phyloP scores from a whole-genome alignment of 2,113 vertebrate species.

The Nothobranchius kuhntae region DNA sequence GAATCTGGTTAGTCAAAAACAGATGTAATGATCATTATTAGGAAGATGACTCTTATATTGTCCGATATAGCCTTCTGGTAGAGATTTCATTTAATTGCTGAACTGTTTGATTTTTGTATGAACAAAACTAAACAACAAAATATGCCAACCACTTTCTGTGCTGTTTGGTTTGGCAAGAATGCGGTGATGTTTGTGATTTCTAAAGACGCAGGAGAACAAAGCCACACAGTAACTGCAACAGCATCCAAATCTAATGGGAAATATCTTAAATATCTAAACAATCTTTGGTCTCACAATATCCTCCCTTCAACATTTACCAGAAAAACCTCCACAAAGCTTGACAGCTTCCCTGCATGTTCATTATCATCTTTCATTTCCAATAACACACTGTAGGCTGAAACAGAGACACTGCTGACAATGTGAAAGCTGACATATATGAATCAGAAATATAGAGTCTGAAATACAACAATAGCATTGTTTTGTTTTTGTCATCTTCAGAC shows the following conservation, averaged over 20 bases:
- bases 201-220: neutral
- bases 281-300: conserved; percentile 33
- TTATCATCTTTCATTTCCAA: conserved; percentile 63
- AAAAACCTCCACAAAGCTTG: conserved; percentile 29
- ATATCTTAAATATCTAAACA: conserved; percentile 16
- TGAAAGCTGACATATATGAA: conserved; percentile 58
- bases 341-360: conserved; percentile 39
- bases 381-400: conserved; percentile 33
- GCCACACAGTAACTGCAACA: neutral
- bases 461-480: conserved; percentile 40
- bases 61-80: too few relatives aligned
- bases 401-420: conserved; percentile 48
- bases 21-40: too few relatives aligned
- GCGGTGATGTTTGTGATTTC: conserved; percentile 13
- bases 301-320: conserved; percentile 31
- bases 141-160: too few relatives aligned
- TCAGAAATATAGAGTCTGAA: conserved; percentile 41
- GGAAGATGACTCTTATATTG: too few relatives aligned
- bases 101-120: too few relatives aligned
- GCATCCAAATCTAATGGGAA: neutral
- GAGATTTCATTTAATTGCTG: too few relatives aligned
- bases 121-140: too few relatives aligned
- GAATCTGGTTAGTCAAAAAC: too few relatives aligned
- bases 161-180: too few relatives aligned
- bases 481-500: conserved; percentile 49